phyloP scores from a whole-genome alignment of 2,113 vertebrate genomes.

The Brachyistius frenatus region DNA sequence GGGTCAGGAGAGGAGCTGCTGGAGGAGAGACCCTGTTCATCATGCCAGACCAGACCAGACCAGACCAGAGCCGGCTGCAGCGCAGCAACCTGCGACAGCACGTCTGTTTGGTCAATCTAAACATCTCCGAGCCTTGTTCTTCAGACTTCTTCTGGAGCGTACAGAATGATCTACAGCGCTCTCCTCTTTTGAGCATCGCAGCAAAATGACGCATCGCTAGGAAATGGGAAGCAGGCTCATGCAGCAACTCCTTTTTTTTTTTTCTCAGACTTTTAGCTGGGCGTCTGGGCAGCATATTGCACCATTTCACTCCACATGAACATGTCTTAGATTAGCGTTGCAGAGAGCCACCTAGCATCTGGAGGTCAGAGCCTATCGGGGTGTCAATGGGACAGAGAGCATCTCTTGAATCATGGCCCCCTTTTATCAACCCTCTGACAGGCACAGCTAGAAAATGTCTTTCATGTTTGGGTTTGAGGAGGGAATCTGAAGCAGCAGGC shows the following conservation, averaged over 20 bases:
- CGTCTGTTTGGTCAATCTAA: constrained; percentile 51
- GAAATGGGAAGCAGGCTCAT: constrained; percentile 69
- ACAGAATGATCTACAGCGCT: constrained; percentile 57
- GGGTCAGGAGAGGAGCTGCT: constrained; percentile 69
- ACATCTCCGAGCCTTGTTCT: constrained; percentile 49
- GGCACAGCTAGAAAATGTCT: constrained; percentile 71
- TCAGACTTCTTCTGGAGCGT: constrained; percentile 42
- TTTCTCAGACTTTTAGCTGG: constrained; percentile 7
- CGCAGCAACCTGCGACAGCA: constrained; percentile 48
- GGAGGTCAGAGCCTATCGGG: constrained; percentile 71
- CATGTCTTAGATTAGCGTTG: constrained; percentile 75
- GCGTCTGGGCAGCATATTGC: constrained; percentile 75
- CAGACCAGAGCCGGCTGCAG: constrained; percentile 40
- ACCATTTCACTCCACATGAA: constrained; percentile 34
- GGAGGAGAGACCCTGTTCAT: constrained; percentile 63
- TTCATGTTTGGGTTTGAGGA: constrained; percentile 76
- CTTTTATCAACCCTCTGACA: constrained; percentile 77
- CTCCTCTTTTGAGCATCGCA: constrained; percentile 41
- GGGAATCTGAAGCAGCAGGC: constrained; percentile 67
- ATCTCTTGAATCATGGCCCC: constrained; percentile 71
- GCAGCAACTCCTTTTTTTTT: background rate
- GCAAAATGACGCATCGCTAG: constrained; percentile 63
- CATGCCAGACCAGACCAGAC: constrained; percentile 45
- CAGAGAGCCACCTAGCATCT: constrained; percentile 76
- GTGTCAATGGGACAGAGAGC: constrained; percentile 67